Conservation (phyloP, 2,888 invertebrate species). For the Rhingia rostrata region DNA sequence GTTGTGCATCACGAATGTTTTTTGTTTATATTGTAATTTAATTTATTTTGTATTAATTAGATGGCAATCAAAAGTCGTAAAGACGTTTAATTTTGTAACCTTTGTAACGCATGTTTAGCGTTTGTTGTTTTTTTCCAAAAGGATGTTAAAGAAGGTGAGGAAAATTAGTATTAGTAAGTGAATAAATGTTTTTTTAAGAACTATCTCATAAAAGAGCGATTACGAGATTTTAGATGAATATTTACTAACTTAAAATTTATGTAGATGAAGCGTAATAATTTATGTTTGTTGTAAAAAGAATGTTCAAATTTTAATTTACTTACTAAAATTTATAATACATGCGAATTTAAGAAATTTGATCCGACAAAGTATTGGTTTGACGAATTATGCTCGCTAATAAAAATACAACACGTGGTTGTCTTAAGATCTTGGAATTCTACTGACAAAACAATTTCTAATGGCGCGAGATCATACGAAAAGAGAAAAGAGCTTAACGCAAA, state of each 20-base stretch:
- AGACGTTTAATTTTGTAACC: constrained; percentile 7
- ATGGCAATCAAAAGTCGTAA: constrained; percentile 28
- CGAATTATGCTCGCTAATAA: too few relatives aligned
- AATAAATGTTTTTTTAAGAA: constrained; percentile 8
- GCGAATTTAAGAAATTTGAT: too few relatives aligned
- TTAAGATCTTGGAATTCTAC: too few relatives aligned
- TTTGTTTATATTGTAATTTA: not conserved
- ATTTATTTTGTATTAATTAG: constrained; percentile 4
- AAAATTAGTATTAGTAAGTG: constrained; percentile 37
- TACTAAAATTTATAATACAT: too few relatives aligned
- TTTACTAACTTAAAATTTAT: not conserved
- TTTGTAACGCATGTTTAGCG: constrained; percentile 15
- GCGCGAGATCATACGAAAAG: too few relatives aligned
- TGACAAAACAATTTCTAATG: too few relatives aligned
- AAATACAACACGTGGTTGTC: too few relatives aligned
- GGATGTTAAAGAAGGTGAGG: constrained; percentile 23
- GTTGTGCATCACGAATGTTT: constrained; percentile 65
- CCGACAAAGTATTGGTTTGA: too few relatives aligned
- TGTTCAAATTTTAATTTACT: too few relatives aligned
- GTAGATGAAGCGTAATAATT: constrained; percentile 11
- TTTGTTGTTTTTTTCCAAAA: constrained; percentile 10
- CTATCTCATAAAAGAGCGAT: constrained; percentile 3
- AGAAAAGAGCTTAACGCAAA: too few relatives aligned
- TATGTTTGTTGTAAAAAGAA: too few relatives aligned
- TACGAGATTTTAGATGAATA: constrained; percentile 46